Conservation (phyloP, 1,140 invertebrate species). For the Neotoxoptera formosana region DNA sequence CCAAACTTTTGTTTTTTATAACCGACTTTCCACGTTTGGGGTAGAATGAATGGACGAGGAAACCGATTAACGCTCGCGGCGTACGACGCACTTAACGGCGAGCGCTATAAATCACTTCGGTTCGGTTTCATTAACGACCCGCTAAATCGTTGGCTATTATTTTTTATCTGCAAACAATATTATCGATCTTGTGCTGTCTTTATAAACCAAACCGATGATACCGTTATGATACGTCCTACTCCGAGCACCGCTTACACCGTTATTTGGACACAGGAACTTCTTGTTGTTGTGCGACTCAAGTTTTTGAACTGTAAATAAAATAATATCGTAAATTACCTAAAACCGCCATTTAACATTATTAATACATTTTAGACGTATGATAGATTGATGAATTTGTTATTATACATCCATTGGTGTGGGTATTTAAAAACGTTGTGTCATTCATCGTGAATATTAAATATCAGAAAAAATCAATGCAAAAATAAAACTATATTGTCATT, state of each 20-base stretch:
- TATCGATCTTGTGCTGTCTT: neutral
- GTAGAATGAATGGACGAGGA: neutral
- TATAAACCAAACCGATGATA: neutral
- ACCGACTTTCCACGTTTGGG: neutral
- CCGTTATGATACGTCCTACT: neutral
- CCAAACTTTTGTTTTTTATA: slow-evolving; percentile 7
- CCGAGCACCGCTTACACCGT: neutral
- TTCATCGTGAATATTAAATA: neutral
- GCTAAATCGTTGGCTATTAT: neutral
- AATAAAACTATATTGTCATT: neutral
- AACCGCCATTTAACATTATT: too few species aligned
- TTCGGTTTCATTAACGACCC: neutral
- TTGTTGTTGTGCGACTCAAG: neutral
- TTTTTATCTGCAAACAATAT: slow-evolving; percentile 10
- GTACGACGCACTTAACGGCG: neutral
- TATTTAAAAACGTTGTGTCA: neutral
- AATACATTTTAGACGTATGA: neutral
- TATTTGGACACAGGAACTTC: neutral
- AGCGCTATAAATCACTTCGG: neutral
- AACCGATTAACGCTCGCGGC: neutral
- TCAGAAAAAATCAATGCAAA: neutral
- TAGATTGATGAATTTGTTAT: neutral
- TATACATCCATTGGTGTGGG: neutral
- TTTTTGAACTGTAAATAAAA: neutral
- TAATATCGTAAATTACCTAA: neutral